Percentiles rank a stretch among this genome's conserved stretches.
These are phyloP conservation scores for Lycaena phlaeas DNA, from an alignment of 2,888 invertebrate genomes.

Conservation along the genomic window DNA sequence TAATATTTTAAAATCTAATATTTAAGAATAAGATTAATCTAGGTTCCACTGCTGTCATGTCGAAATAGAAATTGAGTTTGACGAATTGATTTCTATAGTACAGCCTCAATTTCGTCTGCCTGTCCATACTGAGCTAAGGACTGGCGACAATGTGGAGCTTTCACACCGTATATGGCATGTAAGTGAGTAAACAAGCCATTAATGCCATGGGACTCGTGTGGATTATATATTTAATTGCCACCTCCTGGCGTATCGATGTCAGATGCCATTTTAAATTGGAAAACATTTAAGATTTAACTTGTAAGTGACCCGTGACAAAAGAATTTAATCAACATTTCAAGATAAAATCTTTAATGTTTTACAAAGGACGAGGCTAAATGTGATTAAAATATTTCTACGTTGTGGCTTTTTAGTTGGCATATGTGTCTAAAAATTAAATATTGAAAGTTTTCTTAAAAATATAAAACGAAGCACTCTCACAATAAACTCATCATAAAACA, in stretches of 20 bases:
- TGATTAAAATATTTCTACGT: too few species aligned
- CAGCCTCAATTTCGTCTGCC: constrained; percentile 36
- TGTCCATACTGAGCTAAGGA: constrained; percentile 42
- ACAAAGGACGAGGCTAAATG: background rate
- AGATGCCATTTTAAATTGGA: constrained; percentile 9
- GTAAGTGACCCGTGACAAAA: constrained; percentile 9
- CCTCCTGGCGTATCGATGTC: constrained; percentile 32
- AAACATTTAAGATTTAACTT: constrained; percentile 14
- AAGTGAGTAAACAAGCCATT: constrained; percentile 58
- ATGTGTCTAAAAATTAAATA: too few species aligned
- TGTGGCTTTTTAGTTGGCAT: too few species aligned
- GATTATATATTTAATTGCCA: constrained; percentile 64
- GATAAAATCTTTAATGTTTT: background rate
- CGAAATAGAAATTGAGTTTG: background rate
- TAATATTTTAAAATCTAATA: too few species aligned
- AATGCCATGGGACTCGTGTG: constrained; percentile 40
- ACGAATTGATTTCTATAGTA: constrained; percentile 1
- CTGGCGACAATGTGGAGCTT: constrained; percentile 64
- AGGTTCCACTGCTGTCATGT: too few species aligned
- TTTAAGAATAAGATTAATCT: too few species aligned
- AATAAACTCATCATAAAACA: too few species aligned
- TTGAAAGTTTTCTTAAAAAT: too few species aligned
- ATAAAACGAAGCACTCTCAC: too few species aligned
- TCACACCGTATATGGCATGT: constrained; percentile 63
- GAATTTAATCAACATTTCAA: constrained; percentile 2